Evolutionary conservation across 2,888 invertebrate genomes (phyloP), one percentile per base, ranked within the genome.

Genomic region (Neoscelio sp.): DNA sequence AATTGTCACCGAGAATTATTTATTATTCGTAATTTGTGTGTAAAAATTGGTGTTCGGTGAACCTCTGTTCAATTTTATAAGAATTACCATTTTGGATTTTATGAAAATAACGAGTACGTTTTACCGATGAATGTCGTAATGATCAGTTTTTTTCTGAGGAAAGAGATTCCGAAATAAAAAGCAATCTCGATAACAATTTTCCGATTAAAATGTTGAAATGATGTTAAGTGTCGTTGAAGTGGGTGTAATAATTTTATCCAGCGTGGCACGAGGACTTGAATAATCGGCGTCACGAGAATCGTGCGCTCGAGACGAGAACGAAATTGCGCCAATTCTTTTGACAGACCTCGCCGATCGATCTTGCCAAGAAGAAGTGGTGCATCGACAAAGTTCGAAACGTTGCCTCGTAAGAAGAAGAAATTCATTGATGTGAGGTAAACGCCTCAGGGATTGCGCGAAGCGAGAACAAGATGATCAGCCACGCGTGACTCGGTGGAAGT

Each of bases 341-440:
- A 77, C 77, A 74, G 64, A 77, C 65, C 70, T 74, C 44, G 58
- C 18, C 58, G 70, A 77, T 77, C 76, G 73, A 73, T 76, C 73
- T 68, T 62, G 62, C 68, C 56, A 62, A 54, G 67, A 60, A 58
- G 44, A 67, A 70, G 67, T 74, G 73, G 78, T 50, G 73, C 80
- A 71, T 80, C 77, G 77, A 77, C 79, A 81, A 75, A 78, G 81
- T 75, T 80, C 74, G 79, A 68, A 77, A 77, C 68, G 81, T 79
- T 80, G 75, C 71, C 62, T 78, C 78, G 74, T 79, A 79, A 82
- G 78, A 76, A 52, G 40, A 74, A 74, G 50, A 77, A 78, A 82
- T 77, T 80, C 80, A 65, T 77, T 78, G 80, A 80, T 77, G 78
- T 75, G 79, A 82, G 68, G 80, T 80, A 78, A 80, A 80, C 78